Evolutionary conservation across 2,797 vertebrate species (phyloP), one percentile per base, ranked within the genome.

Genomic region (Furcifer pardalis): DNA sequence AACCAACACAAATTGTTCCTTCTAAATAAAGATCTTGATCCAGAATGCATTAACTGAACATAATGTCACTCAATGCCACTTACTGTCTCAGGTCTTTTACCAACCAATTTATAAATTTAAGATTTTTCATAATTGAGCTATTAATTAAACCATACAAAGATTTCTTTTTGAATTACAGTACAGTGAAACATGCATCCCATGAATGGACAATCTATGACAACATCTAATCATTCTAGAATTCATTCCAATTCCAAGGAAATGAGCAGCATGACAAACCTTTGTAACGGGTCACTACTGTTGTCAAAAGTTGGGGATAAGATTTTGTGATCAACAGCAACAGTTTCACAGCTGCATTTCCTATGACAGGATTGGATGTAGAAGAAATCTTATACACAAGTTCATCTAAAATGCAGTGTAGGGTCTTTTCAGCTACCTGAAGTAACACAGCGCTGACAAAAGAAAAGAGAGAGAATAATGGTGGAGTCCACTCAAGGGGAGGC

Each of bases 341-440:
- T 85, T 96, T 97, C 84, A 97, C 82, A 27, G 96, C 96, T 86
- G 96, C 94, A 79, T 82, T 95, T 91, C 98, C 97, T 89, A 97
- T 94, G 1, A 92, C 92, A n/a, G 97, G 92, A 91, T 97, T 97
- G 35, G 94, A 89, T 84, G 96, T 97, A 91, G 97, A 95, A 0
- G 97, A 97, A 93, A 99, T 96, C 88, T 97, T 98, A 93, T 97
- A 97, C 86, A 99, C 93, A 32, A 97, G 93, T 85, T 99, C 98
- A 90, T 99, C 97, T 89, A 98, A 95, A 91, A 99, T 91, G 84
- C 95, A 90, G 79, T 96, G 94, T 83, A 97, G 84, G 1, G 91
- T 92, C 88, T 96, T 93, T 15, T 94, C 93, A 6, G 91, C 93
- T 91, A 98, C 88, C 63, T 93, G 89, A 7, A 95, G 93, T 81